Base-by-base conservation (phyloP, 1,140 invertebrate genomes). In the Megalonaias nervosa region DNA sequence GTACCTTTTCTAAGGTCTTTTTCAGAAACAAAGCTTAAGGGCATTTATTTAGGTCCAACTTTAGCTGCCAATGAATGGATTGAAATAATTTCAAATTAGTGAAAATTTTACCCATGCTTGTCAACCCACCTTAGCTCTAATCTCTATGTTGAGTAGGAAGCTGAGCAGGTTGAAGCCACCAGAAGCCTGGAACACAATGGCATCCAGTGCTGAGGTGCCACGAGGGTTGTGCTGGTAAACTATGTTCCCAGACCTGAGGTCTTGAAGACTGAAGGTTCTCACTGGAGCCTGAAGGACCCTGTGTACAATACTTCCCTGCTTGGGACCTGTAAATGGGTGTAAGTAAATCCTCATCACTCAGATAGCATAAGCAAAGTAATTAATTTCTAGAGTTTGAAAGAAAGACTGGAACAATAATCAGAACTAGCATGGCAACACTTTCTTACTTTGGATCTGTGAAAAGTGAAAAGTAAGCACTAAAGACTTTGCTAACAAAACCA, bases 141-240 rank as follows among this genome's bases (percentile, higher is more conserved):
- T 64, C 66, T 81, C 79, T 23, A 86, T 82, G 15, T 76, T 23
- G 15, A 83, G 67, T 5, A 87, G 71, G 67, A 84, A 75, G 48
- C 71, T 82, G 31, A 86, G 59, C 17, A 79, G 65, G 48, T 79
- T 68, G 71, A 76, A 78, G 6, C 74, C 79, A 73, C 83, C 81
- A 59, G 80, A 71, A 14, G 80, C 83, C 48, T 82, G 80, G 9
- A 87, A 68, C 6, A 84, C 61, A 13, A 82, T 77, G 64, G 74
- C 74, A 73, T 87, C 86, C 9, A 68, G 58, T 13, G 60, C 62
- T 21, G 26, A 55, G 12, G 67, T 77, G 59, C 75, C 78, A 21
- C 74, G 66, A 15, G 67, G 67, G 71, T 80, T 74, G 67, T 87
- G 84, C 69, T 62, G 23, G 59, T 87, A 87, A 26, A 75, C 75